Conservation (phyloP, 2,113 vertebrate genomes). For the Tyto alba region DNA sequence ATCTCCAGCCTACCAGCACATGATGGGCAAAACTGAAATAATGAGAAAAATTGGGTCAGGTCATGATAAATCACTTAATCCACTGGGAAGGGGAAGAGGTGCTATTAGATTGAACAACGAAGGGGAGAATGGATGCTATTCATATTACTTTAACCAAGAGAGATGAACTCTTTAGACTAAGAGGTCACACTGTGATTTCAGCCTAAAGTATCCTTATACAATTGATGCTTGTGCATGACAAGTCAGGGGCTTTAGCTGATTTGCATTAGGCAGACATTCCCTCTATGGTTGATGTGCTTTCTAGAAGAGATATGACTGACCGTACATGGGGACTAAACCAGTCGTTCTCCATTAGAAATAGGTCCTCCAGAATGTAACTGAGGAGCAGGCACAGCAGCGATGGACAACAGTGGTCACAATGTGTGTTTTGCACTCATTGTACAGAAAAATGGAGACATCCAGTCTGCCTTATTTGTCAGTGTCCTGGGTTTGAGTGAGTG, state of each 20-base stretch:
- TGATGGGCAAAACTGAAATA: constrained; percentile 1
- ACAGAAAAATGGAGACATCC: not conserved
- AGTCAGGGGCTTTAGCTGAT: not conserved
- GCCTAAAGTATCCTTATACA: not conserved
- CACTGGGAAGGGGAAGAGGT: not conserved
- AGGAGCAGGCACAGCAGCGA: not conserved
- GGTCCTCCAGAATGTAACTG: not conserved
- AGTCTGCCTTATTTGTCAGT: not conserved
- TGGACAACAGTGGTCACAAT: not conserved
- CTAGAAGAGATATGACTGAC: not conserved
- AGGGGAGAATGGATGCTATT: not conserved
- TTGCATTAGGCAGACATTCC: not conserved
- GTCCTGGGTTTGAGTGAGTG: too few species aligned
- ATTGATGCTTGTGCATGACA: not conserved
- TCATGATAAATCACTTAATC: not conserved
- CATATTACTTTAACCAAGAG: not conserved
- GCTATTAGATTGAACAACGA: not conserved
- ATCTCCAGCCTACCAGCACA: not conserved
- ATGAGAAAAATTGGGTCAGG: not conserved
- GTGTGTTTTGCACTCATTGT: not conserved
- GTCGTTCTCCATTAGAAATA: not conserved
- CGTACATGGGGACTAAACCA: not conserved
- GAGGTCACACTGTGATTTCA: not conserved
- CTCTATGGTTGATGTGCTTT: not conserved
- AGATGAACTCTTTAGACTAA: not conserved